A percentile compares a stretch with the other conserved stretches of the same genome.
These are phyloP conservation scores for Cryptotis parvus DNA, from an alignment of 2,113 vertebrate species.

Conservation along the genomic window DNA sequence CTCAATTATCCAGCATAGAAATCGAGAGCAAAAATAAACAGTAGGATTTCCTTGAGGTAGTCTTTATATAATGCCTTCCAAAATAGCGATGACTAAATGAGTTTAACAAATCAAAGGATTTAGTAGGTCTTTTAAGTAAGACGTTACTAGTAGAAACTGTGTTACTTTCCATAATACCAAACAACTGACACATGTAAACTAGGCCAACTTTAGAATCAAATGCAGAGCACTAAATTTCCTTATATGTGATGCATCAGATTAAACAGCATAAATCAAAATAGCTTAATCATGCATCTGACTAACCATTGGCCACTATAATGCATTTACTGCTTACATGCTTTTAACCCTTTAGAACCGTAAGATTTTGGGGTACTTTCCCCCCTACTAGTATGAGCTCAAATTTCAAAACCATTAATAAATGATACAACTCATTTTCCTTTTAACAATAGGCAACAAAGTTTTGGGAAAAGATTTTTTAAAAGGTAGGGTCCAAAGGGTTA, in stretches of 20 bases:
- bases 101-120: constrained; percentile 51
- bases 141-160: constrained; percentile 40
- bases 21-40: constrained; percentile 19
- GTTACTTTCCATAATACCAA: constrained; percentile 58
- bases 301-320: constrained; percentile 87
- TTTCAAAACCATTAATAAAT: constrained; percentile 77
- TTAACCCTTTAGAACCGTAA: constrained; percentile 91
- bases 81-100: constrained; percentile 48
- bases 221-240: constrained; percentile 63
- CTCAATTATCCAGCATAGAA: constrained; percentile 45
- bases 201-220: constrained; percentile 66
- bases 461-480: constrained; percentile 74
- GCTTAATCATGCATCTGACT: constrained; percentile 89
- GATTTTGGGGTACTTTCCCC: constrained; percentile 56
- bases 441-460: constrained; percentile 77
- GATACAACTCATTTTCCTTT: constrained; percentile 66
- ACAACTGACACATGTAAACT: constrained; percentile 44
- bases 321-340: constrained; percentile 90
- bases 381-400: constrained; percentile 59
- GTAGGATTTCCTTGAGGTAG: neutral
- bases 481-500: constrained; percentile 91
- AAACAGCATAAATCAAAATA: constrained; percentile 85
- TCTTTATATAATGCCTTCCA: constrained; percentile 34
- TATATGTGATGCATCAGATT: constrained; percentile 82
- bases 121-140: constrained; percentile 46